Evolutionary conservation across 2,888 invertebrate species (phyloP).

Genomic region (Laothoe populi): DNA sequence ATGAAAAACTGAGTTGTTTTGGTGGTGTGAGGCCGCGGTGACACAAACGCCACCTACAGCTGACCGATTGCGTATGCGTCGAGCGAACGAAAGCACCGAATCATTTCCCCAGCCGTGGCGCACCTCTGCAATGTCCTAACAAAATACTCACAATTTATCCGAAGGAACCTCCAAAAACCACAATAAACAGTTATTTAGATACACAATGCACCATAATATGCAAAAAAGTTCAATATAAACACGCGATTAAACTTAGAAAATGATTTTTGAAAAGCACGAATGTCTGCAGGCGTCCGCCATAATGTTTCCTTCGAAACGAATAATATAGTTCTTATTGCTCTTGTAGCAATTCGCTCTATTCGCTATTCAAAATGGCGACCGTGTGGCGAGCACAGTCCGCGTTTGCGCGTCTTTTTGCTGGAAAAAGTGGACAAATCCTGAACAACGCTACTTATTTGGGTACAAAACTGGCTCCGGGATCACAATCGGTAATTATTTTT

Average conservation of each 20-base stretch:
- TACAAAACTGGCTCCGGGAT: slow-evolving; percentile 66
- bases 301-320: slow-evolving; percentile 86
- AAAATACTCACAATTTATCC: slow-evolving; percentile 83
- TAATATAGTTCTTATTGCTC: slow-evolving; percentile 86
- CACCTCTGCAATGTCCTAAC: slow-evolving; percentile 82
- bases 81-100: slow-evolving; percentile 84
- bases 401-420: slow-evolving; percentile 78
- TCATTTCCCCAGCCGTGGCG: slow-evolving; percentile 86
- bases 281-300: slow-evolving; percentile 85
- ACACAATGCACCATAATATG: slow-evolving; percentile 83
- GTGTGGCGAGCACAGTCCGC: slow-evolving; percentile 82
- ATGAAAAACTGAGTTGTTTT: slow-evolving; percentile 83
- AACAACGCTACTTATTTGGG: slow-evolving; percentile 79
- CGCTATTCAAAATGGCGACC: slow-evolving; percentile 86
- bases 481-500: slow-evolving; percentile 82
- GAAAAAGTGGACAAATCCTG: slow-evolving; percentile 78
- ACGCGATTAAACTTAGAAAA: slow-evolving; percentile 84
- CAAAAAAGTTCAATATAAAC: slow-evolving; percentile 85
- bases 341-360: slow-evolving; percentile 84
- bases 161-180: slow-evolving; percentile 78
- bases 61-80: slow-evolving; percentile 84
- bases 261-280: slow-evolving; percentile 85
- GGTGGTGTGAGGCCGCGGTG: slow-evolving; percentile 68
- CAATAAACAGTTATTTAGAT: slow-evolving; percentile 79
- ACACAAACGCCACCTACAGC: slow-evolving; percentile 85